Evolutionary conservation across 2,888 invertebrate species (phyloP).

Genomic region (Drosophila barbarae): DNA sequence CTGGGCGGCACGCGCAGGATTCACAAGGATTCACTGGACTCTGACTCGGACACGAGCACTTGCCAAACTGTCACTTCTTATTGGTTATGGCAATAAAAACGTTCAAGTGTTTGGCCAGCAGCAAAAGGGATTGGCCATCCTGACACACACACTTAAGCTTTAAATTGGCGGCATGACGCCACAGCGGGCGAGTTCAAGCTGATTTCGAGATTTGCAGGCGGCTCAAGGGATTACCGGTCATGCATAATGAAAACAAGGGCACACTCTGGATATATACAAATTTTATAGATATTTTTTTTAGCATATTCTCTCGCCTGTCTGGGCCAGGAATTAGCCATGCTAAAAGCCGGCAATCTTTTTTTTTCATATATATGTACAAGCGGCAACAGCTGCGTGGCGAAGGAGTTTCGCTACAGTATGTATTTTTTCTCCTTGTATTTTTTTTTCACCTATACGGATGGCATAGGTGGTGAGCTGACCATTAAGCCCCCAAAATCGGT

Average conservation of each 20-base stretch:
- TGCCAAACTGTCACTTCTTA: slow-evolving; percentile 46
- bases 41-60: slow-evolving; percentile 14
- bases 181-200: slow-evolving; percentile 10
- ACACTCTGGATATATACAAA: slow-evolving; percentile 6
- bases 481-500: slow-evolving; percentile 67
- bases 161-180: slow-evolving; percentile 34
- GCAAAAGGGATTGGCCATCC: slow-evolving; percentile 28
- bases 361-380: not conserved
- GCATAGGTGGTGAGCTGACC: slow-evolving; percentile 49
- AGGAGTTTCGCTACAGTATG: slow-evolving; percentile 1
- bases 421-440: slow-evolving; percentile 5
- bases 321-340: slow-evolving; percentile 35
- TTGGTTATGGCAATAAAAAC: slow-evolving; percentile 60
- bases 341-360: not conserved
- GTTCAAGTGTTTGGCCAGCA: slow-evolving; percentile 43
- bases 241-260: slow-evolving; percentile 23
- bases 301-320: slow-evolving; percentile 31
- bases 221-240: slow-evolving; percentile 27
- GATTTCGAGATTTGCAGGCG: slow-evolving; percentile 20
- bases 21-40: slow-evolving; percentile 3
- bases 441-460: slow-evolving; percentile 13
- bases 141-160: slow-evolving; percentile 17
- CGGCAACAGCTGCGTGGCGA: slow-evolving; percentile 27
- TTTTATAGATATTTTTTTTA: slow-evolving; percentile 33
- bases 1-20: slow-evolving; percentile 54